Evolutionary conservation across 2,888 invertebrate species (phyloP).

Genomic region (Dynastes grantii): DNA sequence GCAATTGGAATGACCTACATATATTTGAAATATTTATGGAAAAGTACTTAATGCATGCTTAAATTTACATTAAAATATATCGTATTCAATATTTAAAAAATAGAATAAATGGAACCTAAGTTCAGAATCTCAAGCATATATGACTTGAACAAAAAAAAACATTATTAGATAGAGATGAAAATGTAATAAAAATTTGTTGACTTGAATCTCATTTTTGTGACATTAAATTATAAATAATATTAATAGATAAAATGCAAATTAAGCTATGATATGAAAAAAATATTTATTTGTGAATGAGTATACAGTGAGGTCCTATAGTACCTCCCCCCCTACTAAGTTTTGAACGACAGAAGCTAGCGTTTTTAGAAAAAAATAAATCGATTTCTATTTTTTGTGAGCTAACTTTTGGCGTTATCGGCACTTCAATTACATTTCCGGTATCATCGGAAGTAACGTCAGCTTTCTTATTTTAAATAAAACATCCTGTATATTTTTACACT

Average conservation of each 20-base stretch:
- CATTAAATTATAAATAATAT: background rate
- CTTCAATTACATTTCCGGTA: too few species aligned
- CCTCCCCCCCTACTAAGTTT: too few species aligned
- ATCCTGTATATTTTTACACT: too few species aligned
- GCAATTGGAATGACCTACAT: background rate
- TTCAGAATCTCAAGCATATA: conserved; percentile 1
- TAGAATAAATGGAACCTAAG: background rate
- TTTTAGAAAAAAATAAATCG: too few species aligned
- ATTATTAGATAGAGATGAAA: background rate
- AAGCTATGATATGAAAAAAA: too few species aligned
- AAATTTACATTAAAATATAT: background rate
- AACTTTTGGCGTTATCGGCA: too few species aligned
- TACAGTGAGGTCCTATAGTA: too few species aligned
- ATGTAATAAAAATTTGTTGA: background rate
- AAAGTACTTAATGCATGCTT: background rate
- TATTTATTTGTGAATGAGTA: too few species aligned
- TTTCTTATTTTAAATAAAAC: too few species aligned
- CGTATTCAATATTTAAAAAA: background rate
- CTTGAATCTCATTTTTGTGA: background rate
- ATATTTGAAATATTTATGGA: background rate
- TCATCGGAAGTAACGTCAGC: too few species aligned
- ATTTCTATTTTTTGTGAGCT: too few species aligned
- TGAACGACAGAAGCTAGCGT: too few species aligned
- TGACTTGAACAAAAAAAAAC: background rate
- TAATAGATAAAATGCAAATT: background rate